A percentile compares a stretch with the other conserved stretches of the same genome.
Conservation (phyloP, 2,888 invertebrate genomes). For the Tipula unca region DNA sequence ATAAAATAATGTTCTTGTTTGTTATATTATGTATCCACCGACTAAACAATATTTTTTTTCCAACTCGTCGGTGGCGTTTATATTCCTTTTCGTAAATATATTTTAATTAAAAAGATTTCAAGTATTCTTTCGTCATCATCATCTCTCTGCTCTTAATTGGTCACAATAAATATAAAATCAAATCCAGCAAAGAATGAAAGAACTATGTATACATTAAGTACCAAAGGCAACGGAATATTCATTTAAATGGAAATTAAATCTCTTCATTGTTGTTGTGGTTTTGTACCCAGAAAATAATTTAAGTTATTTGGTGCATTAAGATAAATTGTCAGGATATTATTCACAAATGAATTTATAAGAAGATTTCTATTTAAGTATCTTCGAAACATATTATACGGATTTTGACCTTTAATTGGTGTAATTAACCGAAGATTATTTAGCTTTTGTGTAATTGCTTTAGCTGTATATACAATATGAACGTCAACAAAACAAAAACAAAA, state of each 20-base stretch:
- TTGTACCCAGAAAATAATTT: background rate
- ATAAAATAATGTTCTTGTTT: slow-evolving; percentile 44
- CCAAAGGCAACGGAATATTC: background rate
- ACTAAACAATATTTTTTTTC: no score
- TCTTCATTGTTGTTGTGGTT: background rate
- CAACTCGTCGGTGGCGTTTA: background rate
- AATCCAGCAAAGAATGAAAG: background rate
- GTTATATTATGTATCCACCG: no score
- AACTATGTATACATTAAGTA: background rate
- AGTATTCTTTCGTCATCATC: background rate
- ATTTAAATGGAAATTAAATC: background rate
- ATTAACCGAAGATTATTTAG: background rate
- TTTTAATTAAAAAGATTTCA: background rate
- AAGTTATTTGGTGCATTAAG: background rate
- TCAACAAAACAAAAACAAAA: no score
- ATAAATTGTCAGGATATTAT: background rate
- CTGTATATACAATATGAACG: no score
- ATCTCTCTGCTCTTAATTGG: background rate
- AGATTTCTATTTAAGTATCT: background rate
- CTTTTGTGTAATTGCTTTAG: background rate
- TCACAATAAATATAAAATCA: background rate
- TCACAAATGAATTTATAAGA: background rate
- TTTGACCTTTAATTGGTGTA: background rate
- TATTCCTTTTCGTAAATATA: background rate
- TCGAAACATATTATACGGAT: background rate